Base-by-base conservation (phyloP, 1,140 invertebrate species). In the Panonychus citri region DNA sequence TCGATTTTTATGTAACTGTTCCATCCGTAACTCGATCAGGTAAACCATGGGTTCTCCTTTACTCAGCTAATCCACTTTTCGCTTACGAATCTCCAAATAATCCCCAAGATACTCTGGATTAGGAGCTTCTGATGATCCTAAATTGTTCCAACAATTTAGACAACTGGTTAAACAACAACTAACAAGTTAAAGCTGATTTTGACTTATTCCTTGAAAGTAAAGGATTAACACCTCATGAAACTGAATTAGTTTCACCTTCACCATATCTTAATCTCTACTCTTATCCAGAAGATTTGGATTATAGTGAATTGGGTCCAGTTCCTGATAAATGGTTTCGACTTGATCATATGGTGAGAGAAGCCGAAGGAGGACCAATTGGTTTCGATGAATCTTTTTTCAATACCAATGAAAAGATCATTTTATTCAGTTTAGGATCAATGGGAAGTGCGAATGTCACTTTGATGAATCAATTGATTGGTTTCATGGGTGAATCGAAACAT, bases 361-460 rank as follows among this genome's bases (percentile, higher is more conserved):
- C 28, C 12, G 17, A n/a, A 19, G n/a, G 48, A 24, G n/a, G 40
- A 15, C 5, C 25, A 25, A 59, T 62, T 19, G 54, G 43, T 21
- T 19, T 55, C 8, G 58, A 51, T 1, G 52, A 53, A 43, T 21
- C 42, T 2, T 43, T 60, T 28, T 15, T 17, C 15, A 37, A 39
- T 19, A 25, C n/a, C 37, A 13, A 17, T 26, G 53, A 30, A 15
- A 59, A 59, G 43, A 21, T 60, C 3, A 60, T 60, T 15, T 57
- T 51, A 30, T 62, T 60, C 21, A 56, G 52, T 17, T n/a, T 60
- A 17, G 60, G 57, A 13, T 59, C 50, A 4, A 50, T 61, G 58
- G 56, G 64, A 61, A 61, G 48, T 63, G 17, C 27, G 62, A 21
- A 63, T 62, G 28, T 53, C 15, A 25, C 27, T 17, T 26, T 53